Evolutionary conservation across 1,140 invertebrate species (phyloP), one percentile per base, ranked within the genome.

Genomic region (Melanaphis sacchari): DNA sequence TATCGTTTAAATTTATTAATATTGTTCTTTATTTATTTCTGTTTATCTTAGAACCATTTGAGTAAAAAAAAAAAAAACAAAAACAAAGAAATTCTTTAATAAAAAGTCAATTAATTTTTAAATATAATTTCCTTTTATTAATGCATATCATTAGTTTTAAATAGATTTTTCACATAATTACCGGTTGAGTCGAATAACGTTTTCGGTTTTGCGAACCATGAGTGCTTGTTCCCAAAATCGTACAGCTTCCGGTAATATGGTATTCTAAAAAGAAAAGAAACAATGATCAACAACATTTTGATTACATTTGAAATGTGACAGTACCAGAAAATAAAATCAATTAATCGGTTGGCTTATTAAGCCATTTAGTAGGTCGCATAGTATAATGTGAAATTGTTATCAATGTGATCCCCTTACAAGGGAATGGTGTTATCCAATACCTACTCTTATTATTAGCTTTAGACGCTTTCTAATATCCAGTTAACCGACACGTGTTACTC

Each of bases 191-290:
- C 97, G 96, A 94, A 99, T 99, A 2, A 98, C 97, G 94, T 96
- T 97, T 94, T 97, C 97, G 82, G 98, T 97, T 95, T 97, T 97
- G 52, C 98, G 96, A 18, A 99, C 98, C 96, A 97, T 97, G 52
- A 99, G 95, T 1, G 98, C 98, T 95, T 97, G 96, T 95, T 99
- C 97, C 99, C 98, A 99, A 96, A 98, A 99, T 94, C 97, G 96
- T 5, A 99, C 97, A 81, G 98, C 98, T 95, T 98, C 96, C 1
- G 98, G 98, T 94, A 99, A 95, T 94, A 99, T 98, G 76, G 97
- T 98, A 94, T 98, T 97, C 98, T 99, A 95, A 91, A 96, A 97
- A 94, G 94, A 94, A 95, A 95, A 94, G 94, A 94, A 94, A 89
- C 87, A 89, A 89, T 87, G 85, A 89, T 89, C 1, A 54, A 90